Percentiles rank a stretch among this genome's conserved stretches.
phyloP scores from a whole-genome alignment of 2,888 invertebrate genomes.

The Synanthedon formicaeformis region DNA sequence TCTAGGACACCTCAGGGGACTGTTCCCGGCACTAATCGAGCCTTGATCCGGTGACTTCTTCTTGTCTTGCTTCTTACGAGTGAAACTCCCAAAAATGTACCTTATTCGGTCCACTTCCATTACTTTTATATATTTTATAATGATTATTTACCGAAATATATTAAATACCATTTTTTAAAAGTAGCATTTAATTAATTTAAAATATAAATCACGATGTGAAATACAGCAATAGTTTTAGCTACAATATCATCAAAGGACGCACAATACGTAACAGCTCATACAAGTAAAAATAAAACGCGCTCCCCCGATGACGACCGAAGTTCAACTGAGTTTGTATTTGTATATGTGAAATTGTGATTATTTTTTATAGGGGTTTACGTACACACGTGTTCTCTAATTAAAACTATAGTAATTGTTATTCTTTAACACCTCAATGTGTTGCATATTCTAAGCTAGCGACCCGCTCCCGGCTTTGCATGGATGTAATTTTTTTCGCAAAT shows the following conservation, averaged over 20 bases:
- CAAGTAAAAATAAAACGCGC: slow-evolving; percentile 39
- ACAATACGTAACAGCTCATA: slow-evolving; percentile 16
- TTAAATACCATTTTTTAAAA: too few species aligned
- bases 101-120: slow-evolving; percentile 74
- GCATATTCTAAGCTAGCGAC: too few species aligned
- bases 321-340: slow-evolving; percentile 23
- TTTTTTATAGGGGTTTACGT: background rate
- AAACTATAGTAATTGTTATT: background rate
- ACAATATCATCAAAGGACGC: slow-evolving; percentile 6
- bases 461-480: too few species aligned
- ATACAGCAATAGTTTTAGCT: too few species aligned
- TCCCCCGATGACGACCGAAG: slow-evolving; percentile 16
- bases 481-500: too few species aligned
- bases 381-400: background rate
- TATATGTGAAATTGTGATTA: background rate
- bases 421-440: too few species aligned
- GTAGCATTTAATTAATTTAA: too few species aligned
- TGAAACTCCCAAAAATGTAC: slow-evolving; percentile 74
- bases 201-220: too few species aligned
- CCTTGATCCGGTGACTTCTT: slow-evolving; percentile 57
- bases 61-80: slow-evolving; percentile 68
- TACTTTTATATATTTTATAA: slow-evolving; percentile 2
- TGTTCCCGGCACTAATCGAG: slow-evolving; percentile 58
- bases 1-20: slow-evolving; percentile 37
- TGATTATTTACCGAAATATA: background rate